phyloP scores from a whole-genome alignment of 92 coral and sea anemone genomes.

The Parazoanthus swiftii region DNA sequence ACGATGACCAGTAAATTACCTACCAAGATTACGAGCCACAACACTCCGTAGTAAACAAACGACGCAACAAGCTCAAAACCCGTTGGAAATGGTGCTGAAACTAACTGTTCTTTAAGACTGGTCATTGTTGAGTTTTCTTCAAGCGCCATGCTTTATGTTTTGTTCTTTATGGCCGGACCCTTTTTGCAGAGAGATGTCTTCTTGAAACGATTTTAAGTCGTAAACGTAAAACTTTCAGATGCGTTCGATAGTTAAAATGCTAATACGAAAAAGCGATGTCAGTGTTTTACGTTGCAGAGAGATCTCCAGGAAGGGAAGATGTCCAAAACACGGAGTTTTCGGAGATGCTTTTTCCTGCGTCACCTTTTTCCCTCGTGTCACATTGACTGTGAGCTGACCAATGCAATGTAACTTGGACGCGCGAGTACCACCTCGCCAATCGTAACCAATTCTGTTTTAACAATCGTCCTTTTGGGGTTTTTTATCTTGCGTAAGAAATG shows the following conservation, averaged over 20 bases:
- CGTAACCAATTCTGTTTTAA: conserved; percentile 22
- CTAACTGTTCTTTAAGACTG: neutral
- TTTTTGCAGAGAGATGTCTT: neutral
- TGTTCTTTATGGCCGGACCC: neutral
- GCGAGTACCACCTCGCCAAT: neutral
- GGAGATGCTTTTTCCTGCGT: too few species aligned
- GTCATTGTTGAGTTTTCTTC: neutral
- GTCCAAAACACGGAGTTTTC: neutral
- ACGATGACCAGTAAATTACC: conserved; percentile 79
- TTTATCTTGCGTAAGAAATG: neutral
- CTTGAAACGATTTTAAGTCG: neutral
- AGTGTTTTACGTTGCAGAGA: neutral
- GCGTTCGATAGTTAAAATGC: neutral
- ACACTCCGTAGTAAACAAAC: conserved; percentile 55
- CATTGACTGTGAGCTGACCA: neutral
- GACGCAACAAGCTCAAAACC: conserved; percentile 34
- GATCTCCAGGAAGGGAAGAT: neutral
- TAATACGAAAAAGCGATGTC: neutral
- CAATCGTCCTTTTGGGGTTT: neutral
- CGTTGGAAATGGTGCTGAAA: neutral
- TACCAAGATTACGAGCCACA: conserved; percentile 54
- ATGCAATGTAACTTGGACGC: neutral
- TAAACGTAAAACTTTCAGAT: neutral
- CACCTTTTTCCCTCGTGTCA: neutral
- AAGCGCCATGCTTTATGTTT: neutral